Evolutionary conservation across 2,797 vertebrate genomes (phyloP).

Genomic region (Chelonia mydas): DNA sequence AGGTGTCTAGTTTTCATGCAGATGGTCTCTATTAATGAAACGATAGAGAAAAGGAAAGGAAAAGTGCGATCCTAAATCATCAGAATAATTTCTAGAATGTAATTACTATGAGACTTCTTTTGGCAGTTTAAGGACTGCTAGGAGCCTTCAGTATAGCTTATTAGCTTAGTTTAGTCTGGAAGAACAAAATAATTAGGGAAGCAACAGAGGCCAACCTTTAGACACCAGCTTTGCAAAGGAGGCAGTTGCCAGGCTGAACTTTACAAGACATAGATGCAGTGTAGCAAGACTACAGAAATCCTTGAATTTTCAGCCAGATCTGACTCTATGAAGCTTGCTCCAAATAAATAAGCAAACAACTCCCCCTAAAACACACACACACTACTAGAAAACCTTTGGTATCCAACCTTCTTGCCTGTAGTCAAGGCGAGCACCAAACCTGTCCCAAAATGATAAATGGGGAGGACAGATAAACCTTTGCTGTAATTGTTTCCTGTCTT

Average conservation of each 20-base stretch:
- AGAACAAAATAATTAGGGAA: conserved; percentile 40
- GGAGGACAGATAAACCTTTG: not conserved
- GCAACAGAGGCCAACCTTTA: conserved; percentile 26
- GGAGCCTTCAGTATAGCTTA: not conserved
- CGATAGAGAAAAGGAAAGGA: not conserved
- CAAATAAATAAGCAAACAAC: conserved; percentile 21
- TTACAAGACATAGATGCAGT: not conserved
- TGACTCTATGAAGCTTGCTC: conserved; percentile 18
- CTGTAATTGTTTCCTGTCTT: not conserved
- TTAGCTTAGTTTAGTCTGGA: conserved; percentile 45
- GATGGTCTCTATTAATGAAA: not conserved
- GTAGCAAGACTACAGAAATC: conserved; percentile 45
- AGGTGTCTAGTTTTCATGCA: not conserved
- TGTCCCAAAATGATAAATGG: conserved; percentile 13
- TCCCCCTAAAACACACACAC: not conserved
- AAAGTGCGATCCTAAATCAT: not conserved
- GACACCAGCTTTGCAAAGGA: conserved; percentile 56
- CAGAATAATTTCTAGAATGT: not conserved
- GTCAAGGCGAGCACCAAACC: not conserved
- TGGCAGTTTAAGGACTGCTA: not conserved
- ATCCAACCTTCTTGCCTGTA: not conserved
- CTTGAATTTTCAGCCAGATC: not conserved
- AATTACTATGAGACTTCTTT: not conserved
- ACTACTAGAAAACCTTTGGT: not conserved
- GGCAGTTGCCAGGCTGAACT: conserved; percentile 61